Base-by-base conservation (phyloP, 23 tunicate genomes). In the Halocynthia roretzi region DNA sequence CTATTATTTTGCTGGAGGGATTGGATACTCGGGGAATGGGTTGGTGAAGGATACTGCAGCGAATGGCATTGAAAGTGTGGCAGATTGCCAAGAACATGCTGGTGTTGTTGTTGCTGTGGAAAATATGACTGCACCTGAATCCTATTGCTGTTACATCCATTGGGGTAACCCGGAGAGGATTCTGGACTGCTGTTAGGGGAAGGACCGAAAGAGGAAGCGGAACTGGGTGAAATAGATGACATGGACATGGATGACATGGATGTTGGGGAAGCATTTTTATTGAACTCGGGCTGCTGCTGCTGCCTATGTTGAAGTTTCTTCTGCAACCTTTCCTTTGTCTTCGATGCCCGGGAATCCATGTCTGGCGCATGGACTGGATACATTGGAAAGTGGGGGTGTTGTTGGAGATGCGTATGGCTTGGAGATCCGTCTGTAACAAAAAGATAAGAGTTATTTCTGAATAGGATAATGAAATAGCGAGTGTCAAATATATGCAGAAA, bases 111-210 rank as follows among this genome's bases (percentile, higher is more conserved):
- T 65, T 65, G 70, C 70, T 20, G 14, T 48, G 70, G 70, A 65
- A 20, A 6, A 10, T 40, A 20, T 20, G 22, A 65, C 5, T 65
- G 22, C 70, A 31, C 44, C 44, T 31, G 44, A 31, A 31, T 31
- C 4, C 70, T 65, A 9, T 65, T 40, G 19, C 31, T 65, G 31
- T 65, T 65, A 15, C 22, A 65, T 65, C 70, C 70, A 15, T 65
- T 65, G 9, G 70, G 70, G 31, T 65, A 6, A 40, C 70, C 31
- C 19, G 70, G 70, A 0, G 70, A 65, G 22, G 70, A 20, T 8
- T 76, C 80, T 0, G 87, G 87, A 76, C 87, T 83, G 23, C 62
- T 62, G 51, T 80, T 80, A 48, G 65, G 81, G 12, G 87, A 76
- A 55, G 87, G 78, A 7, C 52, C 70, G 40, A 22, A 76, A 20